These are phyloP conservation scores for Phylloscopus trochiloides DNA, from an alignment of 2,113 vertebrate genomes.

Conservation along the genomic window DNA sequence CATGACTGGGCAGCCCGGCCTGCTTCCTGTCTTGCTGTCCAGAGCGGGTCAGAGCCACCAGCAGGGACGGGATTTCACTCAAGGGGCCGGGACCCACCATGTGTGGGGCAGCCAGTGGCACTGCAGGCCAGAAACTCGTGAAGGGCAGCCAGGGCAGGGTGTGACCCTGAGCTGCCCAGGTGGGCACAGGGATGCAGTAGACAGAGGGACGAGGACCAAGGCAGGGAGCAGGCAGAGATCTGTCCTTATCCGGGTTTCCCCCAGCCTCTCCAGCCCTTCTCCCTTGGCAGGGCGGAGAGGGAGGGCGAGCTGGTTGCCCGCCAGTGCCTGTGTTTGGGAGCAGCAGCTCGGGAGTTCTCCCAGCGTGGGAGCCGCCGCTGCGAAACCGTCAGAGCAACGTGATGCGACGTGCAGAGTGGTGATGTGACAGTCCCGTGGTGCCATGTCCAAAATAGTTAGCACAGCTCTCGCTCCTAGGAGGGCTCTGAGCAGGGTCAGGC, in stretches of 20 bases:
- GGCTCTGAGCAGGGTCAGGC: neutral
- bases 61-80: neutral
- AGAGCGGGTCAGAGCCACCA: neutral
- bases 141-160: neutral
- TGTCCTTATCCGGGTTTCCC: neutral
- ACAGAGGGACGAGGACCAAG: fast-evolving
- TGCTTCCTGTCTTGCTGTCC: neutral
- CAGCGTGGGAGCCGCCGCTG: neutral
- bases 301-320: neutral
- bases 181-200: neutral
- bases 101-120: neutral
- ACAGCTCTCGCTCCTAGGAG: neutral
- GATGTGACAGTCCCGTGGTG: constrained; percentile 54
- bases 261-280: neutral
- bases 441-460: constrained; percentile 46
- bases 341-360: neutral
- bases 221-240: neutral
- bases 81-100: fast-evolving
- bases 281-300: fast-evolving
- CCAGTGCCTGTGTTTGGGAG: constrained; percentile 17
- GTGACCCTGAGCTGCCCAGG: neutral
- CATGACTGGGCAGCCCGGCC: neutral
- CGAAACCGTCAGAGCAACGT: constrained; percentile 5
- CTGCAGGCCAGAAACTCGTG: neutral
- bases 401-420: neutral